Evolutionary conservation across 2,888 invertebrate species (phyloP), one percentile per base, ranked within the genome.

Genomic region (Tetragnatha montana): DNA sequence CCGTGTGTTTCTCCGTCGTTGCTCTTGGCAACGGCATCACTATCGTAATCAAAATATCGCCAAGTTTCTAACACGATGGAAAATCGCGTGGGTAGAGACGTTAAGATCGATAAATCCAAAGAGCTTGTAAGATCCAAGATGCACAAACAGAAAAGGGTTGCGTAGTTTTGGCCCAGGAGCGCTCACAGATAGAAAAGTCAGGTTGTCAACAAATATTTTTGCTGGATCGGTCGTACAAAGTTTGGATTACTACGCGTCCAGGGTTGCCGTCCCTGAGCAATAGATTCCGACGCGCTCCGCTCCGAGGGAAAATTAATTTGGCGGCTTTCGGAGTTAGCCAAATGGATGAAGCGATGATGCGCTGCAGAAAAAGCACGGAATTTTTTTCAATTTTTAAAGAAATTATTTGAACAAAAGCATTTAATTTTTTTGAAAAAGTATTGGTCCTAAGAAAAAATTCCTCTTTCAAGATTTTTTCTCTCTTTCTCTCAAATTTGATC

Each of bases 241-340:
- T 81, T 81, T 81, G 17, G 76, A 51, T 74, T 89, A 89, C 89
- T 85, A 89, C 89, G 89, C 89, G 89, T 89, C 89, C 78, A 89
- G 89, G 89, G 89, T 86, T 89, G 80, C 73, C 51, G 19, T 19
- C 49, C 49, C 12, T 76, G 14, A 17, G 51, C 21, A 21, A 60
- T 21, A 21, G 71, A 60, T 74, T 74, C 21, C 68, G 22, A n/a
- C 19, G 47, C 69, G 68, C 49, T 19, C 21, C 19, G n/a, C 35
- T 35, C 4, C 35, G 76, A 83, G 12, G 47, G 51, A 22, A 76
- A 50, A 68, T 6, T 68, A 75, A 68, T 69, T 84, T 76, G 84
- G 73, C 81, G 35, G 35, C 35, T 35, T 35, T 35, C 4, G 47
- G 21, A 47, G 7, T 8, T 21, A 73, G 82, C 82, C 82, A 82